These are phyloP conservation scores for Nemurella pictetii DNA, from an alignment of 2,888 invertebrate species.

Conservation along the genomic window DNA sequence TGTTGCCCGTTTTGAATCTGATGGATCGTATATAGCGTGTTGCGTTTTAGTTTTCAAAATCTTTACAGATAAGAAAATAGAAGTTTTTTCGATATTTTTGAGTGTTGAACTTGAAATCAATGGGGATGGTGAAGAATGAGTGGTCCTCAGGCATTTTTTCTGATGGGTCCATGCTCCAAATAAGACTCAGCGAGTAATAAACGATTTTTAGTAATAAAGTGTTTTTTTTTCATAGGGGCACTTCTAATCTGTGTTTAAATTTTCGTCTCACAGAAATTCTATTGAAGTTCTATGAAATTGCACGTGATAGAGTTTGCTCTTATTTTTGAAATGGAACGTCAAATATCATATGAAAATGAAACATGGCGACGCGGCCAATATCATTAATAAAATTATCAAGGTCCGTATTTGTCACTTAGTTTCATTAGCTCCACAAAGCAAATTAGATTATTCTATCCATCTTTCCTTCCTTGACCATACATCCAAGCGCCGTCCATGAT, in stretches of 20 bases:
- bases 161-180: too few relatives aligned
- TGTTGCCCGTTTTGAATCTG: too few relatives aligned
- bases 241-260: too few relatives aligned
- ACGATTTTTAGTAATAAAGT: too few relatives aligned
- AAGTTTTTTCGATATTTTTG: neutral
- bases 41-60: neutral
- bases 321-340: too few relatives aligned
- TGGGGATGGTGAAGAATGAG: neutral
- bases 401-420: neutral
- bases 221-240: too few relatives aligned
- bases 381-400: neutral
- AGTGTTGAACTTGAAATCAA: neutral
- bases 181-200: too few relatives aligned
- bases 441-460: neutral
- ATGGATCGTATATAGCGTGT: too few relatives aligned
- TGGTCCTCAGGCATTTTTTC: neutral
- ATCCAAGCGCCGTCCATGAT: neutral
- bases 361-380: neutral
- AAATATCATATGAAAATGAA: too few relatives aligned
- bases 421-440: neutral
- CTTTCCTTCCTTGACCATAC: neutral
- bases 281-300: too few relatives aligned
- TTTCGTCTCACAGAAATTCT: too few relatives aligned
- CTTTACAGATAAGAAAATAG: neutral
- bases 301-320: too few relatives aligned